Conservation (phyloP, 2,113 vertebrate genomes). For the Trogon melanurus region DNA sequence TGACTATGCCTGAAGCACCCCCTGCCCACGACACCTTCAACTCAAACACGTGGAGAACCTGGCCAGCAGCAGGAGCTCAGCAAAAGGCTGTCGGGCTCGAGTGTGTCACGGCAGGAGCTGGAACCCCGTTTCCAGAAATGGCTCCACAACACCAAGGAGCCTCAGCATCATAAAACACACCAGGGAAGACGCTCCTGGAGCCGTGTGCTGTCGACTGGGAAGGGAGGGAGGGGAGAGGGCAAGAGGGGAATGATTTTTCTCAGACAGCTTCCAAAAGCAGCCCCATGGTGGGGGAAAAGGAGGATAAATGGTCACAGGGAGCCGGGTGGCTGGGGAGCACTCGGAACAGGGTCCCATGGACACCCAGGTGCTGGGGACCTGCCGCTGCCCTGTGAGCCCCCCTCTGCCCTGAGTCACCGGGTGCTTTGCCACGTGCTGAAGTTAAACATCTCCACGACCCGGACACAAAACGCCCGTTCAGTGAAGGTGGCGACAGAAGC, state of each 20-base stretch:
- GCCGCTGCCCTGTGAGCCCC: too few species aligned
- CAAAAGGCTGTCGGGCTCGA: fast-evolving
- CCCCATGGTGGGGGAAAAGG: fast-evolving
- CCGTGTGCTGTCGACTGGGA: too few species aligned
- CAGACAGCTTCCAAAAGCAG: not conserved
- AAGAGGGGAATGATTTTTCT: not conserved
- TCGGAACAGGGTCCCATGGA: fast-evolving
- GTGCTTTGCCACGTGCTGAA: fast-evolving
- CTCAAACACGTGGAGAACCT: too few species aligned
- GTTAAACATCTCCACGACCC: fast-evolving
- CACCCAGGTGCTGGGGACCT: not conserved
- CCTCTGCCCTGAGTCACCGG: not conserved
- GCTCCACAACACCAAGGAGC: not conserved
- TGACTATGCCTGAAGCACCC: fast-evolving
- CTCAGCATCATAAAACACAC: not conserved
- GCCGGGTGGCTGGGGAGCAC: not conserved
- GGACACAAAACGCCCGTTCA: not conserved
- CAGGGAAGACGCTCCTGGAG: not conserved
- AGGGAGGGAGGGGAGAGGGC: not conserved
- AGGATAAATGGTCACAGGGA: not conserved
- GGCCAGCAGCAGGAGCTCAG: not conserved
- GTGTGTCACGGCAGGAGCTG: not conserved
- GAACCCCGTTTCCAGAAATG: not conserved
- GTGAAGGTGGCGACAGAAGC: not conserved
- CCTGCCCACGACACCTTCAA: not conserved